phyloP scores from a whole-genome alignment of 2,113 vertebrate species.

The Piaya cayana region DNA sequence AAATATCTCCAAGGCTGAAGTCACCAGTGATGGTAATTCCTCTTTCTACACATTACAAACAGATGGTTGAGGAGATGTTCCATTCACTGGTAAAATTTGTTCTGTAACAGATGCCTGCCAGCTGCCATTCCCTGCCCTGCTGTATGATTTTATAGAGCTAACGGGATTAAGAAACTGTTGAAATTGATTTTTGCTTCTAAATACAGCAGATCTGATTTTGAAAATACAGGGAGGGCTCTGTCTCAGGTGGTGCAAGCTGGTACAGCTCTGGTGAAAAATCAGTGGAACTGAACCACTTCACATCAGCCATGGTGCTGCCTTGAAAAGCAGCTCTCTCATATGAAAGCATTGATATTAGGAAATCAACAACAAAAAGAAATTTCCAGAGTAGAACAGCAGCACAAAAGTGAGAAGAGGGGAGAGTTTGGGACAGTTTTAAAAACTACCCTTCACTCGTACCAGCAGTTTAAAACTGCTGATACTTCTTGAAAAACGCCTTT shows the following conservation, averaged over 20 bases:
- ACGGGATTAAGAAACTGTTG: conserved; percentile 61
- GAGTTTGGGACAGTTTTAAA: neutral
- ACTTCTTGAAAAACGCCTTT: neutral
- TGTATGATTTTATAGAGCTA: conserved; percentile 59
- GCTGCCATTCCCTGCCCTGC: conserved; percentile 57
- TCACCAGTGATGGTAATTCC: conserved; percentile 50
- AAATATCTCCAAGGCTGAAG: conserved; percentile 61
- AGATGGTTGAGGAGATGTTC: conserved; percentile 66
- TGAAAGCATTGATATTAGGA: neutral
- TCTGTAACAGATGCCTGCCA: conserved; percentile 69
- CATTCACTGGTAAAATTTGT: conserved; percentile 62
- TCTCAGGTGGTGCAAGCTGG: conserved; percentile 46
- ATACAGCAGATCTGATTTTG: conserved; percentile 56
- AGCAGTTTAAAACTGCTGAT: conserved; percentile 19
- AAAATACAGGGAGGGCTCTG: conserved; percentile 1
- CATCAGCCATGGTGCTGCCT: neutral
- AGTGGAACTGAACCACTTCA: neutral
- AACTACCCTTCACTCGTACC: neutral
- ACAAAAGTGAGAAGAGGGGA: neutral
- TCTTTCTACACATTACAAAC: conserved; percentile 50
- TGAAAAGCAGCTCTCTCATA: neutral
- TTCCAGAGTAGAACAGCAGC: neutral
- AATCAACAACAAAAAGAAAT: neutral
- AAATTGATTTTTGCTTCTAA: conserved; percentile 68
- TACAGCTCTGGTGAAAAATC: neutral